Evolutionary conservation across 2,888 invertebrate genomes (phyloP), one percentile per base, ranked within the genome.

Genomic region (Brassicogethes aeneus): DNA sequence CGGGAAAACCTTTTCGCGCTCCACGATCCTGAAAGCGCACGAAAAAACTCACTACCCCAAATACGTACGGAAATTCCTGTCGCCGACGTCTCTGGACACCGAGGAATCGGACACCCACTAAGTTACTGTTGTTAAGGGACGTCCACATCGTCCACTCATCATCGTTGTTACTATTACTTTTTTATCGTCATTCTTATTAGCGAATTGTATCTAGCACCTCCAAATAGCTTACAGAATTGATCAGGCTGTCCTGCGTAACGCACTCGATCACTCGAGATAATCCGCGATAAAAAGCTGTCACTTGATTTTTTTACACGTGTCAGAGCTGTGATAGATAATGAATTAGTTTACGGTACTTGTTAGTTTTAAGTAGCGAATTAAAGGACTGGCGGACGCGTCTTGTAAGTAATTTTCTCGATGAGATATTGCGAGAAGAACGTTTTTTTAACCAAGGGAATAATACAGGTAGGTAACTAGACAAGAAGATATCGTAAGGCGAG

Each of bases 41-140:
- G 90, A 91, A 70, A 91, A 91, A 72, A 90, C 90, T 48, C 91
- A 91, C 69, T 90, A 85, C 70, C 90, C 90, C 53, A 90, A 90
- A 72, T 89, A 88, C 68, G 87, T 88, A 65, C 80, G 89, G 59
- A 89, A 89, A 73, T 89, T 86, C 73, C 75, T 89, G 56, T 89
- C 89, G 59, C 88, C 89, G 53, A 86, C 85, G 67, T 86, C 87
- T 53, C 80, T 87, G 57, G 87, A 88, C 66, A 84, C 84, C 45
- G 82, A 85, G 67, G 85, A 85, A 68, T 85, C 87, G 65, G 72
- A 71, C 52, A 84, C 82, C 58, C 84, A 84, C 71, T 82, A 83
- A 72, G 35, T 39, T 44, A 37, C 14, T 34, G 13, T 37, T 37
- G 3, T 23, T 23, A 23, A 37, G 17, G 37, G 17, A 13, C 15